These are phyloP conservation scores for Meiosimyza platycephala DNA, from an alignment of 2,888 invertebrate species.

Conservation along the genomic window DNA sequence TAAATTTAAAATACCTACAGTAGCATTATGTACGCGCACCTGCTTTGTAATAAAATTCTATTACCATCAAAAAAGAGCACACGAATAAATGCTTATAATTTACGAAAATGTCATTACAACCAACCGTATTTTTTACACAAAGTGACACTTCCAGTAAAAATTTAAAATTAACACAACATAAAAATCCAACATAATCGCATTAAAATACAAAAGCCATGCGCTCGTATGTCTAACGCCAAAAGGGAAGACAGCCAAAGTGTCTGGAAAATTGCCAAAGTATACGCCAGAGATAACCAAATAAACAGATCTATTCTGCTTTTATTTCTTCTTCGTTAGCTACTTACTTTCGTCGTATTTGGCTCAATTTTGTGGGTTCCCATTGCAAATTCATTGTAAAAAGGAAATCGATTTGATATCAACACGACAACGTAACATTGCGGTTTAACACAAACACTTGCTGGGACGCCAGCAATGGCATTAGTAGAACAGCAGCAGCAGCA, in stretches of 20 bases:
- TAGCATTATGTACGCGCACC: too few species aligned
- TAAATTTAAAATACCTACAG: too few species aligned
- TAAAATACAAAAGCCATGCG: not conserved
- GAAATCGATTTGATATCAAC: constrained; percentile 23
- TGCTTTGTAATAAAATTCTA: too few species aligned
- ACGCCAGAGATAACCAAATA: constrained; percentile 18
- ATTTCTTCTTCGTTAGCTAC: not conserved
- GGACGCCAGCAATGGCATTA: not conserved
- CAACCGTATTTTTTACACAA: not conserved
- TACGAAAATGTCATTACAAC: not conserved
- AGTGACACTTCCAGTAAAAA: not conserved
- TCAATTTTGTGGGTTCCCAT: not conserved
- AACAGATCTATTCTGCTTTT: too few species aligned
- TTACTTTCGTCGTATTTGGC: not conserved
- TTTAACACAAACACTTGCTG: constrained; percentile 2
- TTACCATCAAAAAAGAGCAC: not conserved
- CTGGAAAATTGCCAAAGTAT: constrained; percentile 13
- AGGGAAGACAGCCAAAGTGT: not conserved
- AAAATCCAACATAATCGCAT: not conserved
- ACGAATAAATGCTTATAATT: not conserved
- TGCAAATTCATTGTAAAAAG: constrained; percentile 2
- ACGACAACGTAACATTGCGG: constrained; percentile 6
- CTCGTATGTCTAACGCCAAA: not conserved
- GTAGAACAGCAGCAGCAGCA: too few species aligned
- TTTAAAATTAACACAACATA: not conserved